Evolutionary conservation across 2,888 invertebrate species (phyloP).

Genomic region (Melangyna quadrimaculata): DNA sequence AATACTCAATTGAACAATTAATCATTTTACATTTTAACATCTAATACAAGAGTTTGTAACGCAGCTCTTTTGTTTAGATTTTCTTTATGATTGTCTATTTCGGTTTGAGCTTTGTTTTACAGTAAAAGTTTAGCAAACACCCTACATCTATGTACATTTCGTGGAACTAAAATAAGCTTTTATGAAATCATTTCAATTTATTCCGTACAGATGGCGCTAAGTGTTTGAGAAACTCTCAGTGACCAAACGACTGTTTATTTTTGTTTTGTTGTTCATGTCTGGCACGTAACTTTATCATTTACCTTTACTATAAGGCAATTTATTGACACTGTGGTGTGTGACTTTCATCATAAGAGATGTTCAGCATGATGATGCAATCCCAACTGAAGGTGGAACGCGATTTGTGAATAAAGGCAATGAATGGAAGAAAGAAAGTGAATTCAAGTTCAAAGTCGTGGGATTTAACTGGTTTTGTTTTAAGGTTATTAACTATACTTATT

Average conservation of each 20-base stretch:
- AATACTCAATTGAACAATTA: not conserved
- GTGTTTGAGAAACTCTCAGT: not conserved
- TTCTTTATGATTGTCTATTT: not conserved
- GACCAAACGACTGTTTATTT: not conserved
- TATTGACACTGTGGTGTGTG: conserved; percentile 16
- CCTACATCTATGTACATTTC: conserved; percentile 9
- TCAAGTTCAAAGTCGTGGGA: conserved; percentile 62
- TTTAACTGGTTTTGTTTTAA: conserved; percentile 38
- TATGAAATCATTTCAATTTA: not conserved
- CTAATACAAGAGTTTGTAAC: conserved; percentile 15
- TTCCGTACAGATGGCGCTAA: not conserved
- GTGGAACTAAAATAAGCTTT: conserved; percentile 19
- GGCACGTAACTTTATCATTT: not conserved
- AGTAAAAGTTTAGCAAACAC: not conserved
- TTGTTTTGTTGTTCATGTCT: not conserved
- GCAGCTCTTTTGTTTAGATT: conserved; percentile 54
- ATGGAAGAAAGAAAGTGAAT: conserved; percentile 51
- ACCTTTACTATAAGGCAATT: not conserved
- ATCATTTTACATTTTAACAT: conserved; percentile 13
- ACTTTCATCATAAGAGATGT: not conserved
- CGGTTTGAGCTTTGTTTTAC: not conserved
- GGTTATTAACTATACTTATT: not conserved
- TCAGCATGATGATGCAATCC: not conserved
- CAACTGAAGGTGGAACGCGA: not conserved
- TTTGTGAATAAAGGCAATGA: not conserved